phyloP scores from a whole-genome alignment of 2,888 invertebrate species.

The Eupithecia insigniata region DNA sequence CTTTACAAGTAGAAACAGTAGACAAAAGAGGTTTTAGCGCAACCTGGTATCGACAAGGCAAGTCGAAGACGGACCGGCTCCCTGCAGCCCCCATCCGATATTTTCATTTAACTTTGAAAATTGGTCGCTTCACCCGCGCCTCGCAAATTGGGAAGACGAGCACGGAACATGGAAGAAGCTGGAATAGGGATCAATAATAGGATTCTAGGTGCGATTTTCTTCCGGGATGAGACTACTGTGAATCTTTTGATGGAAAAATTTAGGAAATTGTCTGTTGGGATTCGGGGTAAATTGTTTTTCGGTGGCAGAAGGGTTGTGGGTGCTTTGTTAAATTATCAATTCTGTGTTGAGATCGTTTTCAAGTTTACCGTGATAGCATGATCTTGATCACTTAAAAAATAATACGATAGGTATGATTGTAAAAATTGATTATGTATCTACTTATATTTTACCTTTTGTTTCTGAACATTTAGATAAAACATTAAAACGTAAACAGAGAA shows the following conservation, averaged over 20 bases:
- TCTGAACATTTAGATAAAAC: background rate
- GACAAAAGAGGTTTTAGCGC: slow-evolving; percentile 52
- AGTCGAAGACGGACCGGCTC: slow-evolving; percentile 42
- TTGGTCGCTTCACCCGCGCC: slow-evolving; percentile 73
- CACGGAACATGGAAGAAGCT: slow-evolving; percentile 51
- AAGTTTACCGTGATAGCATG: background rate
- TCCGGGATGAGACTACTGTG: slow-evolving; percentile 75
- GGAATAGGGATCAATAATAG: slow-evolving; percentile 82
- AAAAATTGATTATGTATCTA: too few species aligned
- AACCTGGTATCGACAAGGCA: slow-evolving; percentile 56
- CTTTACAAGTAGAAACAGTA: slow-evolving; percentile 40
- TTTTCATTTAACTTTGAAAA: slow-evolving; percentile 84
- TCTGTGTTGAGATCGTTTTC: background rate
- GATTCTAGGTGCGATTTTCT: slow-evolving; percentile 81
- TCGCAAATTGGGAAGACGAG: slow-evolving; percentile 69
- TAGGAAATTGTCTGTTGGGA: slow-evolving; percentile 75
- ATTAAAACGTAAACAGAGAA: background rate
- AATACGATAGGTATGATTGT: background rate
- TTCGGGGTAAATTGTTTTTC: slow-evolving; percentile 38
- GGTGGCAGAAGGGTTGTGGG: slow-evolving; percentile 7
- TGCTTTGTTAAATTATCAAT: slow-evolving; percentile 10
- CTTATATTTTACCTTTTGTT: background rate
- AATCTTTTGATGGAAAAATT: slow-evolving; percentile 81
- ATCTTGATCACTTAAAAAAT: background rate
- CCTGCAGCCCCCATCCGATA: slow-evolving; percentile 59